Base-by-base conservation (phyloP, 2,797 vertebrate genomes). In the Pangasius djambal region DNA sequence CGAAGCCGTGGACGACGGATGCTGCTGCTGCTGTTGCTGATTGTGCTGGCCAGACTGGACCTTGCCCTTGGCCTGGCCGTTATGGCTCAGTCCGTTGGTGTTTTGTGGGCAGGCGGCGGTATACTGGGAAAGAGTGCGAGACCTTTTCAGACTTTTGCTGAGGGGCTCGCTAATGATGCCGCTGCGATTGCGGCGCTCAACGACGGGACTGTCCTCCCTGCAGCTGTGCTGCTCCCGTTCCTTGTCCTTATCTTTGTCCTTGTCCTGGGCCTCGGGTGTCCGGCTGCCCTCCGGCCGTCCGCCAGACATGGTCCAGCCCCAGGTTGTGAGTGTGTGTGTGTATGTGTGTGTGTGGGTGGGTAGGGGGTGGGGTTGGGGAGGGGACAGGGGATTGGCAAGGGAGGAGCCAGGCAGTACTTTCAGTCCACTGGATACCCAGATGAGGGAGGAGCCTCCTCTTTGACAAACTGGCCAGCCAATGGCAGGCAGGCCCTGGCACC, bases 111-210 rank as follows among this genome's bases (percentile, higher is more conserved):
- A 97, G 93, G 97, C 97, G 28, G 98, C 97, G 83, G 97, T 98
- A 89, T 99, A 99, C 96, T 99, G 98, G 89, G 97, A 98, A 90
- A 99, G 97, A n/a, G 98, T 97, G 44, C 98, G 98, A 75, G 98
- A 99, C 93, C 98, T 97, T 94, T 98, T 99, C 95, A 99, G 97
- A 95, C 98, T 99, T 97, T 98, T 98, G 92, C 97, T 99, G 93
- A 99, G 97, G 89, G 98, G 98, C 95, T 97, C 98, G 3, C 97
- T 99, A 96, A 99, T 98, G 96, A 99, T 99, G 91, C 98, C 98
- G 22, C 98, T 98, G 94, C 97, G 98, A 94, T 98, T 99, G 93
- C 98, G 96, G 84, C 98, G 97, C 93, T 99, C 98, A 0, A 97
- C 94, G 82, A 97, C 92, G 0, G 97, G 97, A 18, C 97, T 93